A percentile compares a stretch with the other conserved stretches of the same genome.
Evolutionary conservation across 2,113 vertebrate species (phyloP).

Genomic region (Carollia perspicillata): DNA sequence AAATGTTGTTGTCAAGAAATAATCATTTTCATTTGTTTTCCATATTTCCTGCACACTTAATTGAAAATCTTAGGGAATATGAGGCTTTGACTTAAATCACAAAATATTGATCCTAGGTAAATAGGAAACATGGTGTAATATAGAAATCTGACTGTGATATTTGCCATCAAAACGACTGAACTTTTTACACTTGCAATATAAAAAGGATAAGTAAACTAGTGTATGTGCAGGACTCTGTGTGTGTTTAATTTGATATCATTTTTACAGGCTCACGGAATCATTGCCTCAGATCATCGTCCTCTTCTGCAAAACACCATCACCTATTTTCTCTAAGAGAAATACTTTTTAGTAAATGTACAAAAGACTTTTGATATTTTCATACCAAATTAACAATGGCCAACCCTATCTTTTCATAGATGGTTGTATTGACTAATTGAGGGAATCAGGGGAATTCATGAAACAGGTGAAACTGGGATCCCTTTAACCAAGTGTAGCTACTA

Average conservation of each 20-base stretch:
- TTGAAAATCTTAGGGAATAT: not conserved
- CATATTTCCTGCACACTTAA: not conserved
- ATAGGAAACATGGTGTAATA: fast-evolving
- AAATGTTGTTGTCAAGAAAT: not conserved
- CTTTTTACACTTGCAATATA: not conserved
- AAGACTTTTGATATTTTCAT: not conserved
- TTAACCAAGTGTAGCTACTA: not conserved
- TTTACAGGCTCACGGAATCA: not conserved
- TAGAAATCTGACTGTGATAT: not conserved
- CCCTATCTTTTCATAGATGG: not conserved
- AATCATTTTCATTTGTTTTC: not conserved
- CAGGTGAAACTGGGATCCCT: not conserved
- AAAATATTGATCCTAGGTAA: not conserved
- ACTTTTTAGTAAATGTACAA: not conserved
- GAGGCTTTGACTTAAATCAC: not conserved
- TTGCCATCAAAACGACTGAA: not conserved
- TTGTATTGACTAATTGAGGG: not conserved
- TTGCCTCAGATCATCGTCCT: not conserved
- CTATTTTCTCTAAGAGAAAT: not conserved
- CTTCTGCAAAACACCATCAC: not conserved
- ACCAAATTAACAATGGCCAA: not conserved
- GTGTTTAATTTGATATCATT: not conserved
- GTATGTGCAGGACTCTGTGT: not conserved
- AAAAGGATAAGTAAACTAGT: not conserved
- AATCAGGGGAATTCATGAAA: not conserved